phyloP scores from a whole-genome alignment of 2,888 invertebrate genomes.

The Synergus gifuensis region DNA sequence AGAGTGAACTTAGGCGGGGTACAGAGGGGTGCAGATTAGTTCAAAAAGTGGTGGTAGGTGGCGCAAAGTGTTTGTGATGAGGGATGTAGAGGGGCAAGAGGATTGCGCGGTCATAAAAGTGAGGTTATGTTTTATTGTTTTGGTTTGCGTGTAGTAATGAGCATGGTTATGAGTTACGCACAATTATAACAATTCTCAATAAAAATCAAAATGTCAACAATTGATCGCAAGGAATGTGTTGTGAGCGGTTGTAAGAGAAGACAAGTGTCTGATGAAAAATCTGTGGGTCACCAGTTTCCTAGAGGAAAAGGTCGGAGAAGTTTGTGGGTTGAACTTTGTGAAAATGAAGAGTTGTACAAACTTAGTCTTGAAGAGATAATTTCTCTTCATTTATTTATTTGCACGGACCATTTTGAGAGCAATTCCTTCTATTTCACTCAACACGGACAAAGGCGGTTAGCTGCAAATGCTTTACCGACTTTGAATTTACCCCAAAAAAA shows the following conservation, averaged over 20 bases:
- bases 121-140: too few relatives aligned
- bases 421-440: not conserved
- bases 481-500: not conserved
- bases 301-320: not conserved
- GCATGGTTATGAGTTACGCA: too few relatives aligned
- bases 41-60: too few relatives aligned
- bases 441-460: not conserved
- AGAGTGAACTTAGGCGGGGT: too few relatives aligned
- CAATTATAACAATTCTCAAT: too few relatives aligned
- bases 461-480: too few relatives aligned
- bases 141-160: too few relatives aligned
- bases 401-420: not conserved
- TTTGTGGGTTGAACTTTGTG: not conserved
- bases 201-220: not conserved
- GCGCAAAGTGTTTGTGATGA: too few relatives aligned
- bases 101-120: too few relatives aligned
- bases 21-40: too few relatives aligned
- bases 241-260: not conserved
- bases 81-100: too few relatives aligned
- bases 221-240: not conserved
- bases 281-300: not conserved
- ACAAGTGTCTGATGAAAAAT: not conserved
- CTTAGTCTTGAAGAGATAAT: not conserved
- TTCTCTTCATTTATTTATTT: not conserved
- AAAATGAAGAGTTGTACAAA: not conserved